Conservation (phyloP, 2,888 invertebrate species). For the Diplazon laetatorius region DNA sequence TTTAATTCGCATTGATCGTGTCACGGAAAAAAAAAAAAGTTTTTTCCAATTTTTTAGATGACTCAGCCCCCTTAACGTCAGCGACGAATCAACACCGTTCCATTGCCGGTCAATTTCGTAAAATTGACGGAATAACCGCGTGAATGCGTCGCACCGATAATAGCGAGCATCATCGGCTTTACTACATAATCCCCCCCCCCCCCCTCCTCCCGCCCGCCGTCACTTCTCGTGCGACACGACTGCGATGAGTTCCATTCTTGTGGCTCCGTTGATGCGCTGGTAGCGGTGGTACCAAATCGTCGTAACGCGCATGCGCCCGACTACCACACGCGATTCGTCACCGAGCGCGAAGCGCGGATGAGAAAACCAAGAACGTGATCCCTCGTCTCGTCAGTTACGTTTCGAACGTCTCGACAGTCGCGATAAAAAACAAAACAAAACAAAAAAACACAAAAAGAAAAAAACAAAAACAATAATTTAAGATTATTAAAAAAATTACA, state of each 20-base stretch:
- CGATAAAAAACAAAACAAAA: conserved; percentile 3
- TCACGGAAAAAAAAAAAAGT: too few relatives aligned
- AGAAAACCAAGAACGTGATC: conserved; percentile 59
- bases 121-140: conserved; percentile 6
- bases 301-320: conserved; percentile 57
- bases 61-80: too few relatives aligned
- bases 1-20: too few relatives aligned
- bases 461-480: not conserved
- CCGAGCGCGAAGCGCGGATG: conserved; percentile 52
- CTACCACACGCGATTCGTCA: conserved; percentile 40
- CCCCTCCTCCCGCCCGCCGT: not conserved
- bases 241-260: not conserved
- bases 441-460: not conserved
- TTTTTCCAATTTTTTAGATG: too few relatives aligned
- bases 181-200: not conserved
- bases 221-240: not conserved
- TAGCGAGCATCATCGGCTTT: not conserved
- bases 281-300: conserved; percentile 10
- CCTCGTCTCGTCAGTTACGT: conserved; percentile 62
- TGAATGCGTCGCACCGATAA: not conserved
- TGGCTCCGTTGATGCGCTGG: not conserved
- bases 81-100: not conserved
- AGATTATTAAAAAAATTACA: not conserved
- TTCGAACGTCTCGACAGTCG: conserved; percentile 36
- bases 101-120: not conserved